phyloP scores from a whole-genome alignment of 2,888 invertebrate species.

The Xestia sexstrigata region DNA sequence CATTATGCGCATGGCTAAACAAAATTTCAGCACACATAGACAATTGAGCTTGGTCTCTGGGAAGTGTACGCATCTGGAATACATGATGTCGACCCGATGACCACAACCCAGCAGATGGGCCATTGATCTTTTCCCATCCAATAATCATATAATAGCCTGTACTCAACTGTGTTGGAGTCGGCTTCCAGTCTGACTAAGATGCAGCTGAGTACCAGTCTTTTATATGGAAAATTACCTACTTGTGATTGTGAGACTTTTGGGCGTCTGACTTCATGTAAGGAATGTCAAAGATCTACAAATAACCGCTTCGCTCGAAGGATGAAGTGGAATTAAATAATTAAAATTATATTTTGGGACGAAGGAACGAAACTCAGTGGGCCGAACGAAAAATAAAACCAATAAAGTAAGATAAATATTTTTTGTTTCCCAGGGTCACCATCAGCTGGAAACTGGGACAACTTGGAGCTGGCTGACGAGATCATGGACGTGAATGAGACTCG shows the following conservation, averaged over 20 bases:
- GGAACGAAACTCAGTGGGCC: too few relatives aligned
- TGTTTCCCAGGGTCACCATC: conserved; percentile 83
- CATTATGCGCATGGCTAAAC: neutral
- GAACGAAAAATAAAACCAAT: too few relatives aligned
- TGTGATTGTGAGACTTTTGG: neutral
- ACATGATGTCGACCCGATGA: neutral
- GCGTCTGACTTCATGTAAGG: neutral
- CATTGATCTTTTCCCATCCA: neutral
- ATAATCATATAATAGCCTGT: neutral
- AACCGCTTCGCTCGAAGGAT: neutral
- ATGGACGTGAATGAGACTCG: conserved; percentile 98
- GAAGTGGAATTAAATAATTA: too few relatives aligned
- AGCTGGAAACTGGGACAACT: conserved; percentile 96
- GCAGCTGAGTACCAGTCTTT: neutral
- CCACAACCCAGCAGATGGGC: too few relatives aligned
- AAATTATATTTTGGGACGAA: too few relatives aligned
- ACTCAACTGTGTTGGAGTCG: too few relatives aligned
- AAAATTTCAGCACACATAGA: neutral
- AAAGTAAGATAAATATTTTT: too few relatives aligned
- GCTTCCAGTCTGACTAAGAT: neutral
- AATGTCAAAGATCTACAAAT: neutral
- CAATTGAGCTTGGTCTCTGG: neutral
- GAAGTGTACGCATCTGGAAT: neutral
- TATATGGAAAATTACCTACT: neutral
- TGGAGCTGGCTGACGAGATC: conserved; percentile 99